Conservation (phyloP, 2,113 vertebrate species). For the Lucifuga dentata region DNA sequence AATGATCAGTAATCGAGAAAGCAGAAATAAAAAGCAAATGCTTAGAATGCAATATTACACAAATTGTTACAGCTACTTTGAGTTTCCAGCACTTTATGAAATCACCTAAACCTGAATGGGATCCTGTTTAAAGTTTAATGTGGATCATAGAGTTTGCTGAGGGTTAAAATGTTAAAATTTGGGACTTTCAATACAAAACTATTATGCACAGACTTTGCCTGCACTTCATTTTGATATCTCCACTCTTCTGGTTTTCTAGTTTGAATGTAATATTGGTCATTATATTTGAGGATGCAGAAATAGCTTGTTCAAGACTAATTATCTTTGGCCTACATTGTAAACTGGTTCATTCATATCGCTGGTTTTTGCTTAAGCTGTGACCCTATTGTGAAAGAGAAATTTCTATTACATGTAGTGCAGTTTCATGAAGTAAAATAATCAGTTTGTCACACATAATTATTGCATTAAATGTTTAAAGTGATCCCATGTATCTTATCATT, state of each 20-base stretch:
- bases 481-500: constrained; percentile 12
- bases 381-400: constrained; percentile 53
- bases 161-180: no score
- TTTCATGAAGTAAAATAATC: not conserved
- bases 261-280: constrained; percentile 23
- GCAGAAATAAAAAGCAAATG: no score
- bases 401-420: constrained; percentile 22
- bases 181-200: no score
- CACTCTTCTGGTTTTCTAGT: not conserved
- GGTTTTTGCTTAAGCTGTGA: constrained; percentile 50
- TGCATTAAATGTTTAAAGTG: not conserved
- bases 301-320: constrained; percentile 69
- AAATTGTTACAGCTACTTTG: not conserved
- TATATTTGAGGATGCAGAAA: constrained; percentile 51
- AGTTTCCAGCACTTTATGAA: not conserved
- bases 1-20: no score
- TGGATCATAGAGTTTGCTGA: not conserved
- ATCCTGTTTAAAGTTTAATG: constrained; percentile 9
- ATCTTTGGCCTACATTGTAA: constrained; percentile 75
- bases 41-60: constrained; percentile 16
- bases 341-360: constrained; percentile 55
- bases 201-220: not conserved
- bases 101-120: not conserved
- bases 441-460: not conserved
- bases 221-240: constrained; percentile 1